Conservation (phyloP, 2,113 vertebrate genomes). For the Mobula hypostoma region DNA sequence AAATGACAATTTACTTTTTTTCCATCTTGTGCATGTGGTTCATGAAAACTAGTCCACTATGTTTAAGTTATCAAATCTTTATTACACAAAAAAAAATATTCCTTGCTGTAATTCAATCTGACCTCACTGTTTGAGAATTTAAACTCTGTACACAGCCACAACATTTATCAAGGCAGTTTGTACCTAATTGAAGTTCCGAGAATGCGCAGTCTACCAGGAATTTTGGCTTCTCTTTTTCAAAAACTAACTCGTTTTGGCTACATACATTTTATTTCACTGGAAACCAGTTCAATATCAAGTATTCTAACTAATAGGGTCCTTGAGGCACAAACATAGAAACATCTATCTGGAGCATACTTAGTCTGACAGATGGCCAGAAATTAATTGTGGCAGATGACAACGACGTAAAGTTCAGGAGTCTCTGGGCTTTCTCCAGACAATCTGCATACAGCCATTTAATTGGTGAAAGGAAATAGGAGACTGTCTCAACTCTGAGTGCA, state of each 20-base stretch:
- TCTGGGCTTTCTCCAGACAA: background rate
- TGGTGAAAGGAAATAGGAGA: background rate
- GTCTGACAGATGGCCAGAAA: background rate
- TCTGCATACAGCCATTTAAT: background rate
- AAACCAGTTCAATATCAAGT: background rate
- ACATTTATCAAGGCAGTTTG: background rate
- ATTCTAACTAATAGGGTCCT: background rate
- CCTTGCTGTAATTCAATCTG: slow-evolving; percentile 20
- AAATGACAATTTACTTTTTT: background rate
- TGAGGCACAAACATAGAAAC: background rate
- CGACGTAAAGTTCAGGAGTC: background rate
- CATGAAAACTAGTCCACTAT: background rate
- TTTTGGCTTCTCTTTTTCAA: background rate
- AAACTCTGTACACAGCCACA: no score
- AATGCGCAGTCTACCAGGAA: background rate
- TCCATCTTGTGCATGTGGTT: background rate
- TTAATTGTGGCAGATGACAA: background rate
- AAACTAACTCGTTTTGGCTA: background rate
- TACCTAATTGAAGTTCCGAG: background rate
- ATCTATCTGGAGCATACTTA: background rate
- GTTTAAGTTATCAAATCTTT: slow-evolving; percentile 17
- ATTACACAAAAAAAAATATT: background rate
- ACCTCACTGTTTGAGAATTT: background rate
- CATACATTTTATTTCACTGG: background rate
- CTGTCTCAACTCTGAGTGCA: background rate